Evolutionary conservation across 2,888 invertebrate species (phyloP).

Genomic region (Euplagia quadripunctaria): DNA sequence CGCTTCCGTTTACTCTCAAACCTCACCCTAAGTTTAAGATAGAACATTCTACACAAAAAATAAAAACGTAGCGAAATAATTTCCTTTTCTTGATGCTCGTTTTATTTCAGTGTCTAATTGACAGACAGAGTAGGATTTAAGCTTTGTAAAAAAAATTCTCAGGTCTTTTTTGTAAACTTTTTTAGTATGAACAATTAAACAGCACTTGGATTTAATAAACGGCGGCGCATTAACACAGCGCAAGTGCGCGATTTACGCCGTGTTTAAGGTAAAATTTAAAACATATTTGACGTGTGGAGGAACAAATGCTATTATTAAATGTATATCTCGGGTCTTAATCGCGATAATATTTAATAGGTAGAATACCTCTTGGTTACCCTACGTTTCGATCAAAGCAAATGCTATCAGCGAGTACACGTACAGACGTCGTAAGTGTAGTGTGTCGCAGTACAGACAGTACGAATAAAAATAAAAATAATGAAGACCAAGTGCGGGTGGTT

Average conservation of each 20-base stretch:
- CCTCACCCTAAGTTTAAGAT: slow-evolving; percentile 19
- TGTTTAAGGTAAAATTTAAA: neutral
- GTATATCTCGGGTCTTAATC: too few species aligned
- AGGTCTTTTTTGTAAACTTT: neutral
- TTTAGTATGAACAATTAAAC: neutral
- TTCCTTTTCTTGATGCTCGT: slow-evolving; percentile 14
- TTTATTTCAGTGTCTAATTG: slow-evolving; percentile 26
- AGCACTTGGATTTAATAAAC: neutral
- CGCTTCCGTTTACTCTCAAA: neutral
- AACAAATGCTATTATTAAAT: neutral
- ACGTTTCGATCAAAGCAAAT: too few species aligned
- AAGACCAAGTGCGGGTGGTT: too few species aligned
- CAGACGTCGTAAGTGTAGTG: too few species aligned
- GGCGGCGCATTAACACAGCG: neutral
- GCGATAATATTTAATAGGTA: too few species aligned
- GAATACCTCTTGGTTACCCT: too few species aligned
- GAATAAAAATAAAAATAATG: too few species aligned
- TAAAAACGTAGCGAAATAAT: slow-evolving; percentile 20
- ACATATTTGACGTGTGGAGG: neutral
- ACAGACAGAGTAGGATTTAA: slow-evolving; percentile 22
- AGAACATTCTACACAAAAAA: slow-evolving; percentile 15
- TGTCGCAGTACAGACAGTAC: too few species aligned
- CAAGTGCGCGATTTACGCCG: neutral
- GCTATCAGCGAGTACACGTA: too few species aligned
- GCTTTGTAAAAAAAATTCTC: neutral